Base-by-base conservation (phyloP, 35 echinoderm and acorn worm genomes). In the Anneissia japonica region DNA sequence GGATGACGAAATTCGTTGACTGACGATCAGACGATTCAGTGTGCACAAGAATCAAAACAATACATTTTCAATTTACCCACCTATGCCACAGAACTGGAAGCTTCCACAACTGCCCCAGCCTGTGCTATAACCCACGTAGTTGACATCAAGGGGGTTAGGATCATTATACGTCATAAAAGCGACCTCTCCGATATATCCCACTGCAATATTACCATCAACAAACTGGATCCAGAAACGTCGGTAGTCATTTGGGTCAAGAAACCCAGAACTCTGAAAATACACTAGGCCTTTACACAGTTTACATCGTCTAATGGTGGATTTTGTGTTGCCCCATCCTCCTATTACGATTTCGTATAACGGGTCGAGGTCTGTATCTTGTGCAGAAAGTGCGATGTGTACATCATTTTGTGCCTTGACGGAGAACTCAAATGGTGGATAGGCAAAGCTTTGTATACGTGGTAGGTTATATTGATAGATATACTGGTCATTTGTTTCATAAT, bases 281-380 rank as follows among this genome's bases (percentile, higher is more conserved):
- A 77, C 75, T 77, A 16, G 12, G 10, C 31, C 32, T 16, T 12
- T 33, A 12, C 75, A 12, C 75, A 16, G 75, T 77, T 11, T 33
- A 77, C 12, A 16, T 11, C 75, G 75, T 31, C 75, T 12, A 16
- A 77, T 77, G 19, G 31, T 31, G 10, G 75, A 77, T 33, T 19
- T 9, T 19, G 75, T 77, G 31, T 77, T 77, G 9, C 12, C 9
- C 75, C 19, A 77, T 28, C 19, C 75, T 16, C 75, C 75, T 16
- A 77, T 77, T 77, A 77, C 75, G 32, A 77, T 77, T 77, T 77
- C 75, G 31, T 77, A 77, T 12, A 77, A 16, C 12, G 75, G 75
- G 32, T 33, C 75, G 9, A 31, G 12, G 19, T 19, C 32, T 10
- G 12, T 16, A 11, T 12, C 10, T 28, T 12, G 9, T 16, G 75